These are phyloP conservation scores for Hartigia nigra DNA, from an alignment of 2,888 invertebrate species.

Conservation along the genomic window DNA sequence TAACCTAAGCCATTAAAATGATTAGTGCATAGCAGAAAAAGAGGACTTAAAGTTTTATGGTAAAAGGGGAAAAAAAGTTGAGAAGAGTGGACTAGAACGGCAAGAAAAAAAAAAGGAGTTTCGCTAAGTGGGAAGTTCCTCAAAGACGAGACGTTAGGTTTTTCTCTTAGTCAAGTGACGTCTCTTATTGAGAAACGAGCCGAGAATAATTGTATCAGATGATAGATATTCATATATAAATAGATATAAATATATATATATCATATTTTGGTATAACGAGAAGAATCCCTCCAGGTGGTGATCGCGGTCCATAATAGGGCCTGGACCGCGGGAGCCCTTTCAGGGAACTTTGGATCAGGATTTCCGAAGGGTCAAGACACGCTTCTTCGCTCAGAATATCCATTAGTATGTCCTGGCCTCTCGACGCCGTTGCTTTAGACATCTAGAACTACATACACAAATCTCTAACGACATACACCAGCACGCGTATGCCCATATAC, in stretches of 20 bases:
- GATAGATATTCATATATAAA: neutral
- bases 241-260: neutral
- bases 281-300: constrained; percentile 27
- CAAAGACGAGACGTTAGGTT: neutral
- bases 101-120: neutral
- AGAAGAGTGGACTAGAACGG: neutral
- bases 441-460: neutral
- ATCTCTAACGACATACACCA: neutral
- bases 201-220: neutral
- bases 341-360: neutral
- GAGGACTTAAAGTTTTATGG: neutral
- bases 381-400: neutral
- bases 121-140: neutral
- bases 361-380: neutral
- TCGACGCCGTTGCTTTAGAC: neutral
- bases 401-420: neutral
- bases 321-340: constrained; percentile 45
- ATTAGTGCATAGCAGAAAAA: no score
- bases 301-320: constrained; percentile 60
- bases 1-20: neutral
- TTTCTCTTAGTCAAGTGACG: neutral
- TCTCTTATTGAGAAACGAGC: neutral
- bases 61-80: neutral
- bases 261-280: constrained; percentile 56
- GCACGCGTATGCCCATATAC: neutral